Percentiles rank a stretch among this genome's conserved stretches.
Conservation (phyloP, 2,888 invertebrate genomes). For the Drosophila bunnanda region DNA sequence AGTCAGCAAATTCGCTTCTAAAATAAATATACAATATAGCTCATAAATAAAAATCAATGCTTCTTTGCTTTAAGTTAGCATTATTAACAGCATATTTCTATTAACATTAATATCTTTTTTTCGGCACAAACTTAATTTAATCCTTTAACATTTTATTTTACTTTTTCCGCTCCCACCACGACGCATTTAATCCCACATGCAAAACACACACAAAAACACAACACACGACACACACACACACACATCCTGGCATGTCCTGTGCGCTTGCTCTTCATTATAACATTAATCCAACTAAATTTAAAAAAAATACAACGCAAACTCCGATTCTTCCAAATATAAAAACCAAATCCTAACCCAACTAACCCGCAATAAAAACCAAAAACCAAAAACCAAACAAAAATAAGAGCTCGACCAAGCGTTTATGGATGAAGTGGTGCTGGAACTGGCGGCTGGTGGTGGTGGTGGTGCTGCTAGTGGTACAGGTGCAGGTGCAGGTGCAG, state of each 20-base stretch:
- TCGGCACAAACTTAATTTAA: slow-evolving; percentile 17
- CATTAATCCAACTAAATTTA: slow-evolving; percentile 19
- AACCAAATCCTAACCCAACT: slow-evolving; percentile 30
- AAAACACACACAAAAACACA: slow-evolving; percentile 4
- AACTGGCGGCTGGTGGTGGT: slow-evolving; percentile 57
- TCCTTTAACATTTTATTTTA: slow-evolving; percentile 39
- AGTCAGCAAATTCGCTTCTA: no score
- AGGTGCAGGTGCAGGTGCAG: slow-evolving; percentile 21
- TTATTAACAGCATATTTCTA: slow-evolving; percentile 2
- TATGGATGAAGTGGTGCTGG: slow-evolving; percentile 73
- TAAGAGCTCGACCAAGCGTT: slow-evolving; percentile 75
- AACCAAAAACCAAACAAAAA: slow-evolving; percentile 13
- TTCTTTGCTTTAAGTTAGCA: slow-evolving; percentile 27
- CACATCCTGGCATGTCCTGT: slow-evolving; percentile 20
- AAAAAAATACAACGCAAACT: slow-evolving; percentile 1
- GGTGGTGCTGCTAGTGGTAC: slow-evolving; percentile 32
- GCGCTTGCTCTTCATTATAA: slow-evolving; percentile 2
- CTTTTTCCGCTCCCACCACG: slow-evolving; percentile 26
- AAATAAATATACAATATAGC: no score
- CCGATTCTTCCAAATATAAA: slow-evolving; percentile 4
- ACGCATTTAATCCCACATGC: slow-evolving; percentile 13
- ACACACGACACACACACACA: not conserved
- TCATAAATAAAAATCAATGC: no score
- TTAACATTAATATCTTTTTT: not conserved
- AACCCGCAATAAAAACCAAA: slow-evolving; percentile 10